Percentiles rank a stretch among this genome's conserved stretches.
These are phyloP conservation scores for Leptopilina boulardi DNA, from an alignment of 1,140 invertebrate genomes.

Conservation along the genomic window DNA sequence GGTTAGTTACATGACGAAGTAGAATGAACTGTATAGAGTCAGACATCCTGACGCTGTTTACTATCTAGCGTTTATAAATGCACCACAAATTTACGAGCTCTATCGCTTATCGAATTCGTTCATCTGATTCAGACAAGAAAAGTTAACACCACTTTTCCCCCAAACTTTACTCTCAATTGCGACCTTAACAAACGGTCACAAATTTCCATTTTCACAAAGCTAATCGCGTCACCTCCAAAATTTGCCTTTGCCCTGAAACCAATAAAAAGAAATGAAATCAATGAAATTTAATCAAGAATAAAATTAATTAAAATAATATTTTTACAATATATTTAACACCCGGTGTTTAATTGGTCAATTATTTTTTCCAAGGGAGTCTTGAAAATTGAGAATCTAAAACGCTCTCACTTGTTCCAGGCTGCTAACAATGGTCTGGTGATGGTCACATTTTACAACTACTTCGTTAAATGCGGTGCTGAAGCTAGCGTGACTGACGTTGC, in stretches of 20 bases:
- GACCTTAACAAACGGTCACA: conserved; percentile 26
- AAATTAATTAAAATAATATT: not conserved
- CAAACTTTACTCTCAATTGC: not conserved
- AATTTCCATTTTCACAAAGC: not conserved
- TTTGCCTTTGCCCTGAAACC: not conserved
- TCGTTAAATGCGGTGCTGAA: conserved; percentile 86
- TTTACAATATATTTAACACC: not conserved
- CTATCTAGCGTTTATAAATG: conserved; percentile 23
- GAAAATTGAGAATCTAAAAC: conserved; percentile 34
- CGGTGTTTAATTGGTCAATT: conserved; percentile 23
- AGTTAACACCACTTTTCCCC: not conserved
- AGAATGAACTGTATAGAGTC: conserved; percentile 1
- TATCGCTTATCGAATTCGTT: conserved; percentile 19
- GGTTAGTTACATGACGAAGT: conserved; percentile 30
- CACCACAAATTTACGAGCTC: not conserved
- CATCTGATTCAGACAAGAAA: conserved; percentile 20
- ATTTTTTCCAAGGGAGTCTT: conserved; percentile 9
- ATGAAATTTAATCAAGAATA: not conserved
- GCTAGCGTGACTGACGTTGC: conserved; percentile 86
- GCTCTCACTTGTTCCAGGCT: conserved; percentile 77
- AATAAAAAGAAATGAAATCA: not conserved
- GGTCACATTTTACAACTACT: conserved; percentile 92
- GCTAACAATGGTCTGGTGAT: conserved; percentile 90
- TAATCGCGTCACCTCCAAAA: not conserved
- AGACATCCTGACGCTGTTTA: conserved; percentile 31